Evolutionary conservation across 2,888 invertebrate genomes (phyloP).

Genomic region (Hesperia comma): DNA sequence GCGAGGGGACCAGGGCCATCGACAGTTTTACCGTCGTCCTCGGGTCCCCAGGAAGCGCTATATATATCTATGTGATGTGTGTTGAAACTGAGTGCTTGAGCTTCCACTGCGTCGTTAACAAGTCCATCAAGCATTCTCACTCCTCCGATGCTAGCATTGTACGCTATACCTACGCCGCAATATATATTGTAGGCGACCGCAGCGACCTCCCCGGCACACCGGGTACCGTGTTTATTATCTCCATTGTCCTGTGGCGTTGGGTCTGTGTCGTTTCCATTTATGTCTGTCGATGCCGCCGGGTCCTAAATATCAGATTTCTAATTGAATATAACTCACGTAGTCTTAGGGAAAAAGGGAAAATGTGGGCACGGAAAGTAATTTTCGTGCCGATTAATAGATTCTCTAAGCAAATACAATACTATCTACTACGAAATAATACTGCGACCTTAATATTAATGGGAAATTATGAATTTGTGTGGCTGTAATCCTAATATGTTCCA

Average conservation of each 20-base stretch:
- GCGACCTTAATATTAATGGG: constrained; percentile 10
- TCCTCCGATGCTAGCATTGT: constrained; percentile 97
- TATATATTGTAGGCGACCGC: constrained; percentile 97
- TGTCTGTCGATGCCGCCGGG: constrained; percentile 96
- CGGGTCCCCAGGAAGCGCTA: constrained; percentile 98
- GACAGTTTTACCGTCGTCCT: constrained; percentile 98
- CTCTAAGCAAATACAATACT: constrained; percentile 13
- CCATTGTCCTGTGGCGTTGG: constrained; percentile 99
- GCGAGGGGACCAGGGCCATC: constrained; percentile 97
- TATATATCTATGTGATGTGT: constrained; percentile 98
- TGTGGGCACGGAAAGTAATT: constrained; percentile 9
- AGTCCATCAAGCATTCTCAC: constrained; percentile 98
- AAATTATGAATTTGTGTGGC: constrained; percentile 1
- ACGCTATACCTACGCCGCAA: constrained; percentile 99
- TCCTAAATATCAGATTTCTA: constrained; percentile 85
- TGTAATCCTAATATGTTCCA: constrained; percentile 22
- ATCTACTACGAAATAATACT: constrained; percentile 5
- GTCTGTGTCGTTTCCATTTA: constrained; percentile 98
- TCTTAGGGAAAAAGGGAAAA: constrained; percentile 25
- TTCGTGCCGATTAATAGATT: constrained; percentile 20
- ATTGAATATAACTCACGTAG: constrained; percentile 38
- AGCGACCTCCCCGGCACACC: constrained; percentile 99
- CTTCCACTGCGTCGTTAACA: constrained; percentile 98
- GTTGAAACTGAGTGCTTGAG: constrained; percentile 95
- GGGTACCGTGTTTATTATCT: constrained; percentile 99